Evolutionary conservation across 2,888 invertebrate species (phyloP), one percentile per base, ranked within the genome.

Genomic region (Cordylochernes scorpioides): DNA sequence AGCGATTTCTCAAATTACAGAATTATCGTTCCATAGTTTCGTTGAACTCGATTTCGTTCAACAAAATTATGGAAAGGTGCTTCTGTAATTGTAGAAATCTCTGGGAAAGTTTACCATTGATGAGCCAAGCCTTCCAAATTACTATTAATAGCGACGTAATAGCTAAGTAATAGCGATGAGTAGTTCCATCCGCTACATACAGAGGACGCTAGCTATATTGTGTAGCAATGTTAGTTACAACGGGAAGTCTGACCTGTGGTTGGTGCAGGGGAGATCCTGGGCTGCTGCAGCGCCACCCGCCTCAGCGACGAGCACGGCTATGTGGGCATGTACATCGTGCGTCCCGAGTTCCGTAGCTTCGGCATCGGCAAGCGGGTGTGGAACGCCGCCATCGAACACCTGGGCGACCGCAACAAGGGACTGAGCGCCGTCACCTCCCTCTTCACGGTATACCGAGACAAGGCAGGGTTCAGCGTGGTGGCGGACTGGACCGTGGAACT

Each of bases 251-350:
- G 22, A 4, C 5, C 27, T 8, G 4, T 14, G n/a, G n/a, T n/a
- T 8, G 15, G 9, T 15, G n/a, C 28, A 26, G 39, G 38, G 15
- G 15, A 34, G 27, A 38, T 41, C 10, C 30, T 30, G 17, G 41
- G 41, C 7, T 34, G 34, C 17, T 41, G 41, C 24, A 25, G 36
- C 29, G 41, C 36, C 3, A 34, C 39, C n/a, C 29, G 34, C 7
- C 22, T 39, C 3, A 34, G 38, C 5, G 30, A 33, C 12, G 12
- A 25, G 25, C 41, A 39, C 21, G 41, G 39, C n/a, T 39, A 39
- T 19, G 32, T 41, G 6, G 41, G 41, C 10, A 39, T 41, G 39
- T 41, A 39, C 28, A 35, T 39, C 4, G 39, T 41, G 2, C 30
- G 32, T 21, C 16, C 10, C 2, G 34, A 28, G 9, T 35, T 28